These are phyloP conservation scores for Osmoderma eremita DNA, from an alignment of 2,888 invertebrate genomes.

Conservation along the genomic window DNA sequence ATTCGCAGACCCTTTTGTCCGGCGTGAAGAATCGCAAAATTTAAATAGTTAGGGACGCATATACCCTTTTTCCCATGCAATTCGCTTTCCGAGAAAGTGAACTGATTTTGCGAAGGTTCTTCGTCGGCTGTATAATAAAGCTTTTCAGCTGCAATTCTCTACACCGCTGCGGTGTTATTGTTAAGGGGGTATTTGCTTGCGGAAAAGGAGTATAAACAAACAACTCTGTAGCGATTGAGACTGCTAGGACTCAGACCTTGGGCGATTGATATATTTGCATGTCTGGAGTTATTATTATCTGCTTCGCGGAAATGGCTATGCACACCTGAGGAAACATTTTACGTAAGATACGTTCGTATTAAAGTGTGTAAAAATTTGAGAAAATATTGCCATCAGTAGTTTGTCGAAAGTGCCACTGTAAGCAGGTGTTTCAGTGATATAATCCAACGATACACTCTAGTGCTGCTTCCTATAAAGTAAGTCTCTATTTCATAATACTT, in stretches of 20 bases:
- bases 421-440: background rate
- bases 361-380: background rate
- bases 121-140: constrained; percentile 52
- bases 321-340: constrained; percentile 10
- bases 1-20: constrained; percentile 50
- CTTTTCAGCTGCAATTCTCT: constrained; percentile 46
- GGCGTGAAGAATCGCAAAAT: constrained; percentile 38
- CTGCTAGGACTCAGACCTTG: constrained; percentile 12
- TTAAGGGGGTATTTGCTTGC: constrained; percentile 41
- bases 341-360: constrained; percentile 5
- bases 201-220: constrained; percentile 42
- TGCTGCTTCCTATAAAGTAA: no score
- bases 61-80: constrained; percentile 20
- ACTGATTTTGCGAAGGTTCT: constrained; percentile 44
- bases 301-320: background rate
- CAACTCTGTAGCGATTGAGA: constrained; percentile 19
- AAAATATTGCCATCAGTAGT: background rate
- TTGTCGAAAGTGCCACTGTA: background rate
- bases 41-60: constrained; percentile 31
- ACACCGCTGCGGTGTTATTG: constrained; percentile 44
- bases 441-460: no score
- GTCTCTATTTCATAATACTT: no score
- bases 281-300: background rate
- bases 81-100: constrained; percentile 36
- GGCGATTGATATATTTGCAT: constrained; percentile 29